Evolutionary conservation across 2,888 invertebrate species (phyloP), one percentile per base, ranked within the genome.

Genomic region (Anarsia innoxiella): DNA sequence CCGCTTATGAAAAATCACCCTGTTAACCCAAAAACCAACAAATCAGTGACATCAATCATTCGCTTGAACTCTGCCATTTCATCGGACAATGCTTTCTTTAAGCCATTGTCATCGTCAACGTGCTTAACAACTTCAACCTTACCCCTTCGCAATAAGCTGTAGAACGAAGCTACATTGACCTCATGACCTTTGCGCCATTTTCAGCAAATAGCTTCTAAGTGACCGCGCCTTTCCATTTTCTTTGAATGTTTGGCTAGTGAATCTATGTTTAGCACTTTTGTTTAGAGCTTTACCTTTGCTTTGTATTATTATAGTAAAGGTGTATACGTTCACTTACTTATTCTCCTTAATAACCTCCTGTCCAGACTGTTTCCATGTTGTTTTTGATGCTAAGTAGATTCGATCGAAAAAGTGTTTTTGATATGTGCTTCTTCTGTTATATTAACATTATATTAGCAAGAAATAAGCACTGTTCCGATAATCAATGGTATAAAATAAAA

Each of bases 51-150:
- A 67, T 62, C 57, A 55, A 65, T 68, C 65, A 67, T 61, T n/a
- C 66, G 54, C 63, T 56, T 66, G 68, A 69, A 63, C 72, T 59
- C 56, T 57, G 56, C 55, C 62, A 64, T 67, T 67, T 66, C 62
- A 53, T 16, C 13, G 33, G 32, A 10, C 33, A 25, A 15, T 55
- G 57, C 25, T 33, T 33, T 33, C 33, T 33, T 33, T 14, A 16
- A 14, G 25, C 14, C 25, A 23, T 23, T 32, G 32, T 25, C 25
- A 14, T 5, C 4, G n/a, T n/a, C 5, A 25, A 4, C 25, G 14
- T 9, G n/a, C 2, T n/a, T 2, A 25, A 25, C n/a, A 25, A 25
- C 25, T 4, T 25, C 8, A n/a, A n/a, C n/a, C 25, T 25, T 25
- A 25, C 5, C 8, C n/a, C 25, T 5, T 25, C n/a, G n/a, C 8